These are phyloP conservation scores for Acronicta aceris DNA, from an alignment of 2,888 invertebrate species.

Conservation along the genomic window DNA sequence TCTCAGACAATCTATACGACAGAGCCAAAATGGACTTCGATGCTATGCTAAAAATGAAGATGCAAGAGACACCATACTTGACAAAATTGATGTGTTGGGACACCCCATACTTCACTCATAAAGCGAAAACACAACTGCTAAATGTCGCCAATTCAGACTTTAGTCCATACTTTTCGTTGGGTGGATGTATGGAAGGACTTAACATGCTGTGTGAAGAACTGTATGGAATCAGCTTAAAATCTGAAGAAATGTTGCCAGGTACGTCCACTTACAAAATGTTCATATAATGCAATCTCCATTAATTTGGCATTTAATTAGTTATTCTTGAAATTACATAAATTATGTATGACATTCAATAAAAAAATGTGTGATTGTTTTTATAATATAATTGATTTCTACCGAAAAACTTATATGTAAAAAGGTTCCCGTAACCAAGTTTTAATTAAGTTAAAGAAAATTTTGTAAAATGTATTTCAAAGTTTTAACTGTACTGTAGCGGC, in stretches of 20 bases:
- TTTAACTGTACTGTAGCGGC: no score
- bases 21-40: slow-evolving; percentile 93
- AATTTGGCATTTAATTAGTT: no score
- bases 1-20: slow-evolving; percentile 92
- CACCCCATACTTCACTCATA: slow-evolving; percentile 94
- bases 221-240: slow-evolving; percentile 94
- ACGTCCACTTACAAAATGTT: background rate
- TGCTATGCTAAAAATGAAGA: slow-evolving; percentile 93
- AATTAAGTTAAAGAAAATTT: no score
- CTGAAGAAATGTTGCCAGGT: slow-evolving; percentile 92
- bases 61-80: slow-evolving; percentile 71
- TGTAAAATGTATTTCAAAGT: no score
- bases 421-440: no score
- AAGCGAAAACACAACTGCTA: slow-evolving; percentile 92
- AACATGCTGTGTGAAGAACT: slow-evolving; percentile 95
- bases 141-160: slow-evolving; percentile 93
- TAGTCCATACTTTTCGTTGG: slow-evolving; percentile 96
- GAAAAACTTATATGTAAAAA: no score
- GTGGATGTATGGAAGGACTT: slow-evolving; percentile 99
- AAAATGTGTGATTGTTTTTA: no score
- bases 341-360: no score
- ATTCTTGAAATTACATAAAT: no score
- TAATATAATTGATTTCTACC: no score
- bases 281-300: no score
- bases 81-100: slow-evolving; percentile 93